Percentiles rank a stretch among this genome's conserved stretches.
Evolutionary conservation across 2,797 vertebrate species (phyloP).

Genomic region (Glossophaga mutica): DNA sequence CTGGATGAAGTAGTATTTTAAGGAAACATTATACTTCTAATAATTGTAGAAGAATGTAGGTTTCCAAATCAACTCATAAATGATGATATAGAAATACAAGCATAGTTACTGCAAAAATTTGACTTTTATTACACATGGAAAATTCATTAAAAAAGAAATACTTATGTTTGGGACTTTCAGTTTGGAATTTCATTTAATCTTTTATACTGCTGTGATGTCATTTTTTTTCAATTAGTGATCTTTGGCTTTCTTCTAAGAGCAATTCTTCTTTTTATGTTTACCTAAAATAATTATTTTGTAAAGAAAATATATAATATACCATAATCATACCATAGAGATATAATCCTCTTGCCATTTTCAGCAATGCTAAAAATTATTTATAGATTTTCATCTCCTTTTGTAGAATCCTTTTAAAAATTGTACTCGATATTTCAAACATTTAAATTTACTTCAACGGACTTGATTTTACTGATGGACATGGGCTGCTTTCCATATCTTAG

Average conservation of each 20-base stretch:
- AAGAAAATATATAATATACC: not conserved
- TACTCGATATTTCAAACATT: not conserved
- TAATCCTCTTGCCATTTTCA: not conserved
- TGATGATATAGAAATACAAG: not conserved
- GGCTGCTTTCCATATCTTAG: too few species aligned
- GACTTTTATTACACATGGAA: not conserved
- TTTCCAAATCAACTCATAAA: not conserved
- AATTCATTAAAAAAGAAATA: not conserved
- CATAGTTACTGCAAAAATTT: not conserved
- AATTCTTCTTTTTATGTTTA: not conserved
- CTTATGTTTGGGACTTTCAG: not conserved
- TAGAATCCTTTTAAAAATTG: not conserved
- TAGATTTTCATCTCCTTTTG: not conserved
- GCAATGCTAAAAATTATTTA: not conserved
- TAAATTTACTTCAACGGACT: not conserved
- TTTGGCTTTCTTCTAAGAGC: not conserved
- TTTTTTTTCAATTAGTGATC: not conserved
- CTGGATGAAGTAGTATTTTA: not conserved
- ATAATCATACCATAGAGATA: not conserved
- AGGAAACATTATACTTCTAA: conserved; percentile 7
- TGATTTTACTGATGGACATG: not conserved
- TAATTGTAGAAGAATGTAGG: not conserved
- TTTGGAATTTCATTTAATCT: not conserved
- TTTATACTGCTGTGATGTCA: not conserved
- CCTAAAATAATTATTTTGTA: not conserved